Conservation (phyloP, 2,113 vertebrate genomes). For the Shinisaurus crocodilurus region DNA sequence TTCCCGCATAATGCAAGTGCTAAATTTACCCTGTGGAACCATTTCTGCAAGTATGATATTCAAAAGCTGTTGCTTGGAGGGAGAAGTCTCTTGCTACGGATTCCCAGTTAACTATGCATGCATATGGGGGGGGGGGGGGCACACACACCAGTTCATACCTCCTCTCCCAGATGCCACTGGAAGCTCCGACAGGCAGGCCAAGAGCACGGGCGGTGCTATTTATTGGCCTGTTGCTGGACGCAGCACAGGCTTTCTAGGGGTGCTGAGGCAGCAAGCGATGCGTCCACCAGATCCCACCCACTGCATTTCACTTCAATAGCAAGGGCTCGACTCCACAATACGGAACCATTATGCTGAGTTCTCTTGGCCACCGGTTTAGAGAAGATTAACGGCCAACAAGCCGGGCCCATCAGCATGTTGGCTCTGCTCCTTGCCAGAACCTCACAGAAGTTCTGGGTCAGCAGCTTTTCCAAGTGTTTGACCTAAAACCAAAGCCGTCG, state of each 20-base stretch:
- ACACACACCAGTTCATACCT: not conserved
- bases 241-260: not conserved
- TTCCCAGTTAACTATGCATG: not conserved
- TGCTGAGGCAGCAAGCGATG: constrained; percentile 85
- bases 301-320: constrained; percentile 83
- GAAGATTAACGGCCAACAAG: constrained; percentile 67
- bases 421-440: constrained; percentile 62
- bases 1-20: not conserved
- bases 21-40: too few species aligned
- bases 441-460: constrained; percentile 68
- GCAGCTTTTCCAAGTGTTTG: constrained; percentile 50
- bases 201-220: not conserved
- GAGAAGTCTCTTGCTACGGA: too few species aligned
- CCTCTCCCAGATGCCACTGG: not conserved
- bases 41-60: not conserved
- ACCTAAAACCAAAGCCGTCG: not conserved
- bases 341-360: constrained; percentile 33
- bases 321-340: constrained; percentile 7
- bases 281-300: constrained; percentile 82
- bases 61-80: not conserved
- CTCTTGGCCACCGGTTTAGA: constrained; percentile 41
- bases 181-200: not conserved
- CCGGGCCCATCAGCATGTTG: constrained; percentile 67
- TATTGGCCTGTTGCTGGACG: constrained; percentile 17
- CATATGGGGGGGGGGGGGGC: too few species aligned